A percentile compares a stretch with the other conserved stretches of the same genome.
Evolutionary conservation across 2,113 vertebrate species (phyloP).

Genomic region (Aramus guarauna): DNA sequence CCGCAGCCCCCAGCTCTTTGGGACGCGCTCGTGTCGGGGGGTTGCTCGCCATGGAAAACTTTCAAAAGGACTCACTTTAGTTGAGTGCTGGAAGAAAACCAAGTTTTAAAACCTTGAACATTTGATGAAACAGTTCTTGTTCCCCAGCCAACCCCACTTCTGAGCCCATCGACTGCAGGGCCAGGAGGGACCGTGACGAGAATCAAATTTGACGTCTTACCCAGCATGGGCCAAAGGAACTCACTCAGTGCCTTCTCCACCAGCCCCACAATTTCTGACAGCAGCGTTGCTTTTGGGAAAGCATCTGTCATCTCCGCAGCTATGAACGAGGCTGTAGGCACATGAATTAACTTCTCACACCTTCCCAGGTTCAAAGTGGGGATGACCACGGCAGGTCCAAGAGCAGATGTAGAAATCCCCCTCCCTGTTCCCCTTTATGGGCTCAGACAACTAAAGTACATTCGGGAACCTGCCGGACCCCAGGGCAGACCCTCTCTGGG

Average conservation of each 20-base stretch:
- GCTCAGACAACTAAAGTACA: not conserved
- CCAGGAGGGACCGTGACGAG: not conserved
- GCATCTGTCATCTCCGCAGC: not conserved
- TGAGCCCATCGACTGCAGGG: not conserved
- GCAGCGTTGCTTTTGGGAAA: not conserved
- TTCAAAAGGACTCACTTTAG: not conserved
- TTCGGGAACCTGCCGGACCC: rapidly evolving
- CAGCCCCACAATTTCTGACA: not conserved
- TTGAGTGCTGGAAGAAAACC: not conserved
- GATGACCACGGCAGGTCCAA: not conserved
- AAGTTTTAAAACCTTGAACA: conserved; percentile 10
- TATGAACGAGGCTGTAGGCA: not conserved
- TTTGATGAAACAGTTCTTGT: not conserved
- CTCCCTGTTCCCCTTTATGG: not conserved
- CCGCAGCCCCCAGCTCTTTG: not conserved
- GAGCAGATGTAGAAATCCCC: not conserved
- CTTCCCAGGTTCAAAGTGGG: not conserved
- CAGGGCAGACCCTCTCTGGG: not conserved
- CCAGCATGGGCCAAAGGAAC: not conserved
- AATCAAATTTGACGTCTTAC: not conserved
- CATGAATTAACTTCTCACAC: not conserved
- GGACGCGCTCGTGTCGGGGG: rapidly evolving
- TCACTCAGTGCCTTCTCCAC: not conserved
- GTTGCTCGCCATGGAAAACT: not conserved
- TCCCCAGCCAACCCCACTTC: not conserved